Evolutionary conservation across 2,113 vertebrate species (phyloP).

Genomic region (Nibea coibor): DNA sequence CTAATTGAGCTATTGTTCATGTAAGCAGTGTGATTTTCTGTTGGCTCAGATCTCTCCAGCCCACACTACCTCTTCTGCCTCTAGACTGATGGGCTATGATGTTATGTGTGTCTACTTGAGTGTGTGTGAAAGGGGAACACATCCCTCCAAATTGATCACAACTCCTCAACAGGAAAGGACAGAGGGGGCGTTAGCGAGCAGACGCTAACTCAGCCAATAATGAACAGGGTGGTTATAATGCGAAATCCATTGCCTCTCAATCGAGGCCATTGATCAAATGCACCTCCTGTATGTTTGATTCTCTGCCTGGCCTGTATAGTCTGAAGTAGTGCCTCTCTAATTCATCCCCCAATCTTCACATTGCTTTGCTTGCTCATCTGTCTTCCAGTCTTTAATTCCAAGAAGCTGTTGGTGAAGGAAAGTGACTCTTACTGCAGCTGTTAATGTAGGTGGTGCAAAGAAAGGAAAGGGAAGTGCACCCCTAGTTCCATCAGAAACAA

Average conservation of each 20-base stretch:
- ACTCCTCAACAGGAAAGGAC: conserved; percentile 68
- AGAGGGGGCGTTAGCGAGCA: conserved; percentile 63
- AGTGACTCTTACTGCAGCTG: conserved; percentile 18
- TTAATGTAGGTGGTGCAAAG: conserved; percentile 27
- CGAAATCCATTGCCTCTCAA: conserved; percentile 78
- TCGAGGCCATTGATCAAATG: conserved; percentile 75
- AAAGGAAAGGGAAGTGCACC: background rate
- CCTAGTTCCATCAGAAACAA: conserved; percentile 36
- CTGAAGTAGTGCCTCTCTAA: conserved; percentile 19
- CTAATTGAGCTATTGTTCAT: conserved; percentile 81
- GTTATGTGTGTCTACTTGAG: conserved; percentile 27
- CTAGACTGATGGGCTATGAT: conserved; percentile 36
- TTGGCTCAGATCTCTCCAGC: conserved; percentile 30
- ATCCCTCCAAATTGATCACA: conserved; percentile 71
- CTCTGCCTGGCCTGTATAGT: conserved; percentile 28
- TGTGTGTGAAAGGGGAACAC: conserved; percentile 30
- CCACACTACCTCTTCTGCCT: conserved; percentile 30
- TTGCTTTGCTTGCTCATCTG: conserved; percentile 7
- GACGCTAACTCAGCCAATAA: conserved; percentile 76
- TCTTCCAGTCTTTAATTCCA: conserved; percentile 3
- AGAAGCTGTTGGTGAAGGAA: conserved; percentile 1
- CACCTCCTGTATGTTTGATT: conserved; percentile 61
- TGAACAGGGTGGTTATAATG: conserved; percentile 77
- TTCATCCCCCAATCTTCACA: background rate
- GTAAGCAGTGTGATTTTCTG: conserved; percentile 67